Evolutionary conservation across 2,888 invertebrate species (phyloP), one percentile per base, ranked within the genome.

Genomic region (Polietes domitor): DNA sequence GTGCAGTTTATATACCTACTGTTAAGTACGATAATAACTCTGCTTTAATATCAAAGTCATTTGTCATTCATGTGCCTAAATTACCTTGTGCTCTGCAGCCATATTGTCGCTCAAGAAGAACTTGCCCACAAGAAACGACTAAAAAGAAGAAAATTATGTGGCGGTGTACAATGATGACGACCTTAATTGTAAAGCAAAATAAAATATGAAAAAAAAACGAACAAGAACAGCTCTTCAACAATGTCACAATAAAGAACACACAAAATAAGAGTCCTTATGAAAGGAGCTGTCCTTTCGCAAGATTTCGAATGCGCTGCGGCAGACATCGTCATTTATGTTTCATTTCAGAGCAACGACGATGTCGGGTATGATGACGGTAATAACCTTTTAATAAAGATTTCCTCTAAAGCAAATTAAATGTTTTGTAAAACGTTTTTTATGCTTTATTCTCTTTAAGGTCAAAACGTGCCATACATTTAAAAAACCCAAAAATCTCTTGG

Each of bases 311-410:
- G n/a, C 7, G 4, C 32, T 7, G 0, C 7, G 61, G 2, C 19
- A 43, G 19, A 32, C 19, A 41, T 0, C 50, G n/a, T 65, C 21
- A 15, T 37, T 41, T 68, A 43, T 41, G 53, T 15, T 37, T 41
- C n/a, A 3, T 28, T 72, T 50, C 19, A 70, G 24, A 15, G 15
- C n/a, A 15, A 68, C 21, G 68, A 43, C 41, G 24, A 41, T n/a
- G n/a, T 5, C n/a, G 5, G 28, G n/a, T 5, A 7, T 43, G 43
- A 43, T 41, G 68, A 21, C 58, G 55, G 55, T 68, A 68, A 76
- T 75, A 76, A 68, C 41, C 65, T 77, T 77, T 77, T 77, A 70
- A 77, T 68, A 77, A 77, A 77, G 77, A 71, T 61, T 77, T 77
- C 41, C 58, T 47, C 6, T 12, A 15, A 41, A 71, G 32, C 26